Evolutionary conservation across 2,888 invertebrate genomes (phyloP).

Genomic region (Xestia xanthographa): DNA sequence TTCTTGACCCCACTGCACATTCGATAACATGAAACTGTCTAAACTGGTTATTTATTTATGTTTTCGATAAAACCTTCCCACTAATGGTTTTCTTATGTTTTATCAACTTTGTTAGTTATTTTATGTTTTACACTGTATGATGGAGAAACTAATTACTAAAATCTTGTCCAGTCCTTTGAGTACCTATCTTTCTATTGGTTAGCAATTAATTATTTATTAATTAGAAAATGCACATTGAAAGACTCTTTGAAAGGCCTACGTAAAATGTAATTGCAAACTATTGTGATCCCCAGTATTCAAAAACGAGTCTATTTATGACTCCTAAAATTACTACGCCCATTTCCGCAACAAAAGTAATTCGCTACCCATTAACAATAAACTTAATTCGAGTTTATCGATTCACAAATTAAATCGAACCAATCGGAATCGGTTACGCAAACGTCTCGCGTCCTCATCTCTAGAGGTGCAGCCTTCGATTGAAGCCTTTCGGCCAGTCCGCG

Average conservation of each 20-base stretch:
- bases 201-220: not conserved
- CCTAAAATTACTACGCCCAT: slow-evolving; percentile 30
- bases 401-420: slow-evolving; percentile 66
- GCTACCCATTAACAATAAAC: slow-evolving; percentile 39
- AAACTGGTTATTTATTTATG: slow-evolving; percentile 48
- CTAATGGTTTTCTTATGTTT: slow-evolving; percentile 16
- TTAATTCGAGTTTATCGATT: slow-evolving; percentile 60
- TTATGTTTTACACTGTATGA: not conserved
- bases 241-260: not conserved
- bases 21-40: slow-evolving; percentile 39
- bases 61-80: slow-evolving; percentile 28
- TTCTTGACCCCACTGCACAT: slow-evolving; percentile 47
- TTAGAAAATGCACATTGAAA: not conserved
- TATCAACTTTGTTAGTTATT: slow-evolving; percentile 19
- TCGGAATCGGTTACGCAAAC: slow-evolving; percentile 74
- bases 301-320: not conserved
- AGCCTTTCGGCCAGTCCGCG: slow-evolving; percentile 80
- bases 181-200: not conserved
- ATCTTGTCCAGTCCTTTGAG: not conserved
- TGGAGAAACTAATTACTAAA: not conserved
- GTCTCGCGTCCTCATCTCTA: slow-evolving; percentile 73
- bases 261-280: slow-evolving; percentile 16
- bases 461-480: slow-evolving; percentile 76
- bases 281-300: not conserved
- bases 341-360: slow-evolving; percentile 43